Conservation (phyloP, 2,888 invertebrate species). For the Aromia moschata region DNA sequence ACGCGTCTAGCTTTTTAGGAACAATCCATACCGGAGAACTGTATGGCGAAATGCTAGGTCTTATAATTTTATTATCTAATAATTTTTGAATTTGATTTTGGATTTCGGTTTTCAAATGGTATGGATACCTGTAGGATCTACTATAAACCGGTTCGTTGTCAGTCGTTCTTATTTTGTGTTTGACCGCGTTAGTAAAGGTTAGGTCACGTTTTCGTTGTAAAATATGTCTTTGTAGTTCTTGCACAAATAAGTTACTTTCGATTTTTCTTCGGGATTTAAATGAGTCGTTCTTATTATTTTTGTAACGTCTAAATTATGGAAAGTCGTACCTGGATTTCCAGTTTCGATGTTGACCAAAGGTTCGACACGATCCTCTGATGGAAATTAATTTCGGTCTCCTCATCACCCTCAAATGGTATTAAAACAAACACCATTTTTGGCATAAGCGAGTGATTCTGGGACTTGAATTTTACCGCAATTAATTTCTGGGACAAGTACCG, state of each 20-base stretch:
- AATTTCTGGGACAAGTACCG: slow-evolving; percentile 4
- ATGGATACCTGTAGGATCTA: slow-evolving; percentile 29
- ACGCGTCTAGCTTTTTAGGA: slow-evolving; percentile 14
- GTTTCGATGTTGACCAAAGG: not conserved
- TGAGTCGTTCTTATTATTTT: slow-evolving; percentile 8
- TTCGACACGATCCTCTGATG: slow-evolving; percentile 9
- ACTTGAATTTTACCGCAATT: too few relatives aligned
- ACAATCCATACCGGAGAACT: slow-evolving; percentile 17
- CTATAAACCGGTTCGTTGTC: slow-evolving; percentile 27
- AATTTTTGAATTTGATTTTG: slow-evolving; percentile 28
- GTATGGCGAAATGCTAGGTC: slow-evolving; percentile 28
- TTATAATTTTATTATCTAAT: slow-evolving; percentile 10
- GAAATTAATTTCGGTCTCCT: slow-evolving; percentile 1
- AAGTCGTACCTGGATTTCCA: not conserved
- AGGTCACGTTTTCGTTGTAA: not conserved
- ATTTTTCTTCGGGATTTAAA: slow-evolving; percentile 10
- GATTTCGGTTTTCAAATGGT: slow-evolving; percentile 27
- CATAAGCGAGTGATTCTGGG: not conserved
- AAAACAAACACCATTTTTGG: not conserved
- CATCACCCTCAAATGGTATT: slow-evolving; percentile 10
- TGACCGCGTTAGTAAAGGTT: slow-evolving; percentile 20
- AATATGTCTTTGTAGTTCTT: slow-evolving; percentile 5
- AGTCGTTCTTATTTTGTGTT: slow-evolving; percentile 11
- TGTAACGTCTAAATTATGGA: not conserved
- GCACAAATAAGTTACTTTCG: not conserved